phyloP scores from a whole-genome alignment of 2,113 vertebrate species.

The Grus americana region DNA sequence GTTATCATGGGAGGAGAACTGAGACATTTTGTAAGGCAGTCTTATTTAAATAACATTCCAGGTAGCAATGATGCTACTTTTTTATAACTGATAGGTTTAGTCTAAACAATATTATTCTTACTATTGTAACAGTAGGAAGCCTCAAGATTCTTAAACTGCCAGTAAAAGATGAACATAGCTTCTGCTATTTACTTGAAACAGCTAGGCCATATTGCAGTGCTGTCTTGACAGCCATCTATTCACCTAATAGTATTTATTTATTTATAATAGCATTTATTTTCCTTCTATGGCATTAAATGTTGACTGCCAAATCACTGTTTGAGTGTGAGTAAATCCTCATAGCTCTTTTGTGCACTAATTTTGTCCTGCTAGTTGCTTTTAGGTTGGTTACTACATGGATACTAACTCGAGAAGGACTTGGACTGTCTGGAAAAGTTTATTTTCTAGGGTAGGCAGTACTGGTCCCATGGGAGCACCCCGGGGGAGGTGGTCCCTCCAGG shows the following conservation, averaged over 20 bases:
- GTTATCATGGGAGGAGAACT: neutral
- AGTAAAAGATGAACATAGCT: neutral
- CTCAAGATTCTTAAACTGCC: neutral
- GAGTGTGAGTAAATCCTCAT: neutral
- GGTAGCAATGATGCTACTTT: neutral
- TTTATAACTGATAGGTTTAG: neutral
- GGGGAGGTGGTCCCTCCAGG: neutral
- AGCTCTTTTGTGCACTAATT: neutral
- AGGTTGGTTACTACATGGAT: neutral
- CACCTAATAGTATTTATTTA: neutral
- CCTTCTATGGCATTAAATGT: neutral
- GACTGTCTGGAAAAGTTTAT: neutral
- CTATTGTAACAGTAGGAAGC: neutral
- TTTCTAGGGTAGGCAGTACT: neutral
- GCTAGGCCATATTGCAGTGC: neutral
- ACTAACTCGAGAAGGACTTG: neutral
- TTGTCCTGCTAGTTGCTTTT: neutral
- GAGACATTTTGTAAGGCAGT: neutral
- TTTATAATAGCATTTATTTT: neutral
- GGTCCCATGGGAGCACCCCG: neutral
- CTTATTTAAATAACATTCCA: neutral
- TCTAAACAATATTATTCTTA: neutral
- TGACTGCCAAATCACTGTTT: neutral
- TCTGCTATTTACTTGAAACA: neutral
- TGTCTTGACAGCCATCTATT: neutral